Evolutionary conservation across 2,797 vertebrate species (phyloP).

Genomic region (Mastacembelus armatus): DNA sequence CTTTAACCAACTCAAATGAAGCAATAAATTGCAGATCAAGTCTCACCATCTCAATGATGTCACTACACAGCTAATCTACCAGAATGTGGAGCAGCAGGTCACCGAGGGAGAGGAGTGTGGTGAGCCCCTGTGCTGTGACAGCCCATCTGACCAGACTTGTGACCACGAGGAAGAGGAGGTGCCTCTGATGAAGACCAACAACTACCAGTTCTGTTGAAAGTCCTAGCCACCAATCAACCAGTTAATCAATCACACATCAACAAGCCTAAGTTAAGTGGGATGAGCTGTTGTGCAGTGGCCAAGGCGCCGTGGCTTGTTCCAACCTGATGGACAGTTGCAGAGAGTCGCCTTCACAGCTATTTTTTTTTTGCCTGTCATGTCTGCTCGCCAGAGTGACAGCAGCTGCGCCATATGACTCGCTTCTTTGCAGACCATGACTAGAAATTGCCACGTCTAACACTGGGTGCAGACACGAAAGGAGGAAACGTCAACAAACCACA

Average conservation of each 20-base stretch:
- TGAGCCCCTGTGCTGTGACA: conserved; percentile 71
- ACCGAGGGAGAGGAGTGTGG: conserved; percentile 83
- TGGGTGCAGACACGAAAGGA: conserved; percentile 61
- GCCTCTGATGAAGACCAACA: conserved; percentile 93
- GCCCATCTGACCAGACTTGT: conserved; percentile 87
- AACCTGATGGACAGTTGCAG: conserved; percentile 13
- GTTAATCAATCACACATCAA: conserved; percentile 19
- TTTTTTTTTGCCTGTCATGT: conserved; percentile 47
- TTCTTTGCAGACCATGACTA: conserved; percentile 63
- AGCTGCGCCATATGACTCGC: conserved; percentile 70
- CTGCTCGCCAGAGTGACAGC: conserved; percentile 60
- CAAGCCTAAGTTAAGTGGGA: conserved; percentile 23
- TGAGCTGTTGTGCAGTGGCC: conserved; percentile 11
- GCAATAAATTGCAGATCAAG: background rate
- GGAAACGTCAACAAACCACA: conserved; percentile 51
- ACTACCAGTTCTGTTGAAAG: conserved; percentile 94
- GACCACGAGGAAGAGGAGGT: conserved; percentile 87
- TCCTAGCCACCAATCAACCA: background rate
- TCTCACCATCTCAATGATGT: conserved; percentile 27
- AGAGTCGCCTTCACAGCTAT: conserved; percentile 49
- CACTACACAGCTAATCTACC: conserved; percentile 74
- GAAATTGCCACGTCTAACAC: conserved; percentile 55
- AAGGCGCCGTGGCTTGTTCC: conserved; percentile 17
- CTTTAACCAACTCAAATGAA: no score
- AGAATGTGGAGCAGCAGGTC: conserved; percentile 82